phyloP scores from a whole-genome alignment of 2,797 vertebrate genomes.

The Scomberomorus guttatus region DNA sequence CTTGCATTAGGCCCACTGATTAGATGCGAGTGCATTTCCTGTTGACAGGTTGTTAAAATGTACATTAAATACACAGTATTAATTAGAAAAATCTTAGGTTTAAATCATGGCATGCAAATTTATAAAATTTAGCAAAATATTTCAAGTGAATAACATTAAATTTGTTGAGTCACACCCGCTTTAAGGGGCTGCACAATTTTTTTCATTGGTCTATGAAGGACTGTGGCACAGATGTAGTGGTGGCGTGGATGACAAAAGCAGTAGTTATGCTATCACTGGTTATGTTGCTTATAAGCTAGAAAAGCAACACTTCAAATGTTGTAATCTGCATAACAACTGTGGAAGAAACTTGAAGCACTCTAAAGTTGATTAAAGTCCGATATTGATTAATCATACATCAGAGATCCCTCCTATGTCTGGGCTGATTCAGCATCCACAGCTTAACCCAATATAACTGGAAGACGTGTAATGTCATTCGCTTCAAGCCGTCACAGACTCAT shows the following conservation, averaged over 20 bases:
- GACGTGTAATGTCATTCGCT: constrained; percentile 55
- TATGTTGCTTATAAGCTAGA: background rate
- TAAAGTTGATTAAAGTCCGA: constrained; percentile 45
- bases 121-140: background rate
- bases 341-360: constrained; percentile 9
- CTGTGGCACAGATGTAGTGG: background rate
- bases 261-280: background rate
- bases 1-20: too few relatives aligned
- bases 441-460: constrained; percentile 40
- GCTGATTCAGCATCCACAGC: constrained; percentile 64
- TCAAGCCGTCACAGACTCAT: constrained; percentile 46
- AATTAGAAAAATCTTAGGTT: background rate
- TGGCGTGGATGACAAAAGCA: too few relatives aligned
- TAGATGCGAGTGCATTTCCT: too few relatives aligned
- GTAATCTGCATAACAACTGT: constrained; percentile 2
- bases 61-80: background rate
- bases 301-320: constrained; percentile 25
- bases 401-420: constrained; percentile 27
- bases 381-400: constrained; percentile 42
- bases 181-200: background rate
- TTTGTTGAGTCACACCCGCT: background rate
- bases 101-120: background rate
- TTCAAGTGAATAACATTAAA: background rate
- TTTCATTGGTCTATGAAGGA: background rate
- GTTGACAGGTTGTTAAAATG: too few relatives aligned